These are phyloP conservation scores for Opisthograptis luteolata DNA, from an alignment of 2,888 invertebrate species.

Conservation along the genomic window DNA sequence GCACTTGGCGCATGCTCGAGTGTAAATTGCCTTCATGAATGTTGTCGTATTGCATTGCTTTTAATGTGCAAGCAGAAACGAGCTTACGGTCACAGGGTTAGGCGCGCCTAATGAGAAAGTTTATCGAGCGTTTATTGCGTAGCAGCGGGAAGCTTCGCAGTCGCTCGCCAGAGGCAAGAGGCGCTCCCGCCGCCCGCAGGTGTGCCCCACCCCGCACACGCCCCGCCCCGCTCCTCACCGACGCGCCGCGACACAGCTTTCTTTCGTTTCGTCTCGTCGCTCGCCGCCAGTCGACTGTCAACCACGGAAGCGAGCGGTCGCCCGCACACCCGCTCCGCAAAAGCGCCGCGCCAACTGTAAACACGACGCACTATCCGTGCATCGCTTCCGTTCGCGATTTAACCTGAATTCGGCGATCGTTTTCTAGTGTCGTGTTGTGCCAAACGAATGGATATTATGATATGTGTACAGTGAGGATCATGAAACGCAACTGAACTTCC, in stretches of 20 bases:
- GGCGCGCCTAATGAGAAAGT: slow-evolving; percentile 84
- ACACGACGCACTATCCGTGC: slow-evolving; percentile 78
- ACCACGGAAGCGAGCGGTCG: slow-evolving; percentile 65
- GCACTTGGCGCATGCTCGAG: slow-evolving; percentile 45
- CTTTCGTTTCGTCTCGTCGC: slow-evolving; percentile 48
- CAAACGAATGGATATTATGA: slow-evolving; percentile 67
- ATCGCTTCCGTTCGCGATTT: slow-evolving; percentile 74
- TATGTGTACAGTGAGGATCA: slow-evolving; percentile 57
- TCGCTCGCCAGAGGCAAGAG: slow-evolving; percentile 63
- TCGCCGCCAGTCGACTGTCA: slow-evolving; percentile 76
- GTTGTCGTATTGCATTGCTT: slow-evolving; percentile 71
- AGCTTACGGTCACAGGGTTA: slow-evolving; percentile 83
- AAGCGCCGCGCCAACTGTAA: slow-evolving; percentile 79
- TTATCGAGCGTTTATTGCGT: slow-evolving; percentile 85
- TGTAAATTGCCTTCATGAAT: slow-evolving; percentile 65
- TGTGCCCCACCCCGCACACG: slow-evolving; percentile 60
- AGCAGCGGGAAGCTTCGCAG: slow-evolving; percentile 80
- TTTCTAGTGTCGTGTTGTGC: slow-evolving; percentile 77
- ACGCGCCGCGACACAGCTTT: slow-evolving; percentile 62
- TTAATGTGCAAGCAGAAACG: slow-evolving; percentile 74
- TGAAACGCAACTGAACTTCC: slow-evolving; percentile 65
- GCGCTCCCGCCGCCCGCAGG: slow-evolving; percentile 74
- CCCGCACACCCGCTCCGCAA: slow-evolving; percentile 43
- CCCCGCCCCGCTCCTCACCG: slow-evolving; percentile 50
- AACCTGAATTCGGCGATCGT: slow-evolving; percentile 67